A percentile compares a stretch with the other conserved stretches of the same genome.
Evolutionary conservation across 1,140 invertebrate species (phyloP).

Genomic region (Phymorhynchus buccinoides): DNA sequence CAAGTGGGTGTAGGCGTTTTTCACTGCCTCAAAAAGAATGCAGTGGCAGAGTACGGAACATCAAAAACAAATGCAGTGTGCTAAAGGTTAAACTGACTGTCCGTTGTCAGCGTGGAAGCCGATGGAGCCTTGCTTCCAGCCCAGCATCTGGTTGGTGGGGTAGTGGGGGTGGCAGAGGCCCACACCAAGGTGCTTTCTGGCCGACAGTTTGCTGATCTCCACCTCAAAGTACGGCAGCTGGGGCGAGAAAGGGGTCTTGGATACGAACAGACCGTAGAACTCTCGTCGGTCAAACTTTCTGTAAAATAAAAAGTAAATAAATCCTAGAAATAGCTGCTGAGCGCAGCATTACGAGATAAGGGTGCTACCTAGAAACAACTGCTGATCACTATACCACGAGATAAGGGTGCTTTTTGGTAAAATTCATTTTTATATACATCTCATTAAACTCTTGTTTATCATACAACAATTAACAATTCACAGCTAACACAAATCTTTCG

Average conservation of each 20-base stretch:
- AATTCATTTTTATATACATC: background rate
- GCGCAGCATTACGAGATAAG: background rate
- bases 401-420: no score
- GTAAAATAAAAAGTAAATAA: background rate
- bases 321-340: background rate
- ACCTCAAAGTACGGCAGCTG: conserved; percentile 54
- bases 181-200: conserved; percentile 45
- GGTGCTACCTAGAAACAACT: background rate
- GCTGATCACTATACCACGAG: no score
- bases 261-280: conserved; percentile 50
- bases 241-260: conserved; percentile 54
- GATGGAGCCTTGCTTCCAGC: conserved; percentile 45
- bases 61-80: no score
- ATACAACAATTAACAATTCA: no score
- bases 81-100: conserved; percentile 44
- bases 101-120: conserved; percentile 57
- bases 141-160: conserved; percentile 48
- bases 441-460: no score
- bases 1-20: no score
- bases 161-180: conserved; percentile 51
- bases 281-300: conserved; percentile 45
- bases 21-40: no score
- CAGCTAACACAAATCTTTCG: no score
- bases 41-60: no score
- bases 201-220: conserved; percentile 34